Evolutionary conservation across 2,113 vertebrate species (phyloP).

Genomic region (Pristiophorus japonicus): DNA sequence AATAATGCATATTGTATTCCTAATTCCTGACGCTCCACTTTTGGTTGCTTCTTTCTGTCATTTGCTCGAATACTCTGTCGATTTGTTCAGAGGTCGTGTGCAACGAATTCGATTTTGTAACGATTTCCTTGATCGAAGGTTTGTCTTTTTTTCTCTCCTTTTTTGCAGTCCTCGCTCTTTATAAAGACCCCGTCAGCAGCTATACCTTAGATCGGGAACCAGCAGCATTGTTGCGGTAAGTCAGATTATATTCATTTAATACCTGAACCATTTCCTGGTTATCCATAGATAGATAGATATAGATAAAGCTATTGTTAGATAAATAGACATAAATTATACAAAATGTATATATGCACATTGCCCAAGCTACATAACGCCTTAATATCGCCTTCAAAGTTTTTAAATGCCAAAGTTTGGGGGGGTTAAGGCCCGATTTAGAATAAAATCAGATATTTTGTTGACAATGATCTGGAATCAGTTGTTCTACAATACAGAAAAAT

Average conservation of each 20-base stretch:
- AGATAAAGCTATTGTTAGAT: neutral
- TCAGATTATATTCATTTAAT: neutral
- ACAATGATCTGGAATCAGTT: neutral
- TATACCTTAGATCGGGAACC: neutral
- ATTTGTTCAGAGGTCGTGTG: conserved; percentile 23
- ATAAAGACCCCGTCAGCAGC: conserved; percentile 15
- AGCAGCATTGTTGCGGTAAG: conserved; percentile 13
- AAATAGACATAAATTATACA: neutral
- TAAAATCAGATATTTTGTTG: neutral
- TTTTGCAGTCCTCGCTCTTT: conserved; percentile 35
- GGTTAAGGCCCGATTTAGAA: neutral
- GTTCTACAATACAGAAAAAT: neutral
- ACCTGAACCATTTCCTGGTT: conserved; percentile 19
- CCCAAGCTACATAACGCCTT: neutral
- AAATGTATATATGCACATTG: no score
- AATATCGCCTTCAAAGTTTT: neutral
- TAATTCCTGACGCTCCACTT: conserved; percentile 4
- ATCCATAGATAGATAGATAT: neutral
- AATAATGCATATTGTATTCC: neutral
- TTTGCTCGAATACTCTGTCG: neutral
- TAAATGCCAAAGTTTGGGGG: neutral
- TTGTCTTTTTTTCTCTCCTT: conserved; percentile 38
- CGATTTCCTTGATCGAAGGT: conserved; percentile 50
- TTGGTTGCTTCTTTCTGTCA: neutral
- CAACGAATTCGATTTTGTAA: conserved; percentile 47